phyloP scores from a whole-genome alignment of 92 coral and sea anemone genomes.

The Umimayanthus chanpuru region DNA sequence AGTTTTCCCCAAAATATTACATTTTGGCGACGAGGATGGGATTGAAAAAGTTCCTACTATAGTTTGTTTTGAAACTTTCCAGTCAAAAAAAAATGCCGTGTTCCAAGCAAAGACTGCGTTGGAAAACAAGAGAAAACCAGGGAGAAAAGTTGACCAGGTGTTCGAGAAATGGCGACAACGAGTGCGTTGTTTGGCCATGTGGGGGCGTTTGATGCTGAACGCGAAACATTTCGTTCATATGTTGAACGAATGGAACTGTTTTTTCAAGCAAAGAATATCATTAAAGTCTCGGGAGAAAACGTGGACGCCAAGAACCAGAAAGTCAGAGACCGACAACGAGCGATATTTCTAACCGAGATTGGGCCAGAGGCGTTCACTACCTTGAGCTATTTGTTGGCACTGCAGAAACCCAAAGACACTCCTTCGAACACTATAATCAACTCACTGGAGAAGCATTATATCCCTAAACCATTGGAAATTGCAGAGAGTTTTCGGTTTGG shows the following conservation, averaged over 20 bases:
- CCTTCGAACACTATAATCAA: constrained; percentile 34
- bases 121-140: not conserved
- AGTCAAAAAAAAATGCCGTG: not conserved
- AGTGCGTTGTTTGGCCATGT: too few relatives aligned
- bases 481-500: too few relatives aligned
- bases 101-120: not conserved
- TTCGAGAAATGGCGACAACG: too few relatives aligned
- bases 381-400: too few relatives aligned
- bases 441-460: constrained; percentile 52
- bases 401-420: constrained; percentile 46
- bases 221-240: constrained; percentile 55
- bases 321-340: constrained; percentile 54
- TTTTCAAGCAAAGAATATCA: too few relatives aligned
- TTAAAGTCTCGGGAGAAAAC: constrained; percentile 3
- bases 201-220: constrained; percentile 41
- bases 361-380: constrained; percentile 57
- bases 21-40: not conserved
- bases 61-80: not conserved
- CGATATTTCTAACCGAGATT: constrained; percentile 51
- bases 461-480: constrained; percentile 52
- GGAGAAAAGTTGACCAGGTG: not conserved
- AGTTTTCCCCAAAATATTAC: too few relatives aligned
- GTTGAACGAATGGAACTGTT: too few relatives aligned
- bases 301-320: constrained; percentile 26
- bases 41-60: not conserved